Evolutionary conservation across 2,888 invertebrate species (phyloP), one percentile per base, ranked within the genome.

Genomic region (Eilema griseolum): DNA sequence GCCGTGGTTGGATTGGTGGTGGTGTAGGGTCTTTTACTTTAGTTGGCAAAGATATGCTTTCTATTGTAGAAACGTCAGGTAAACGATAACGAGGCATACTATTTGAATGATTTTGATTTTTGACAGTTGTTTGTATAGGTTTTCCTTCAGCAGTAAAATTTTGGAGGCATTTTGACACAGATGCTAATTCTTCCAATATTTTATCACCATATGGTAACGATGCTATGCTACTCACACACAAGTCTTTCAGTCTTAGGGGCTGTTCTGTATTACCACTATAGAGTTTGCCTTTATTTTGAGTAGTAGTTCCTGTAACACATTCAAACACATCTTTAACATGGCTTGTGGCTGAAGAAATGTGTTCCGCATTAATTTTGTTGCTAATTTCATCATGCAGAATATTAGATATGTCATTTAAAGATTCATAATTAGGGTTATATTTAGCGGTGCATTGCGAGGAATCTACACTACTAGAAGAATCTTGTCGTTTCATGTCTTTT

Each of bases 371-470:
- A 77, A 63, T 69, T 79, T 89, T 87, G 71, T 78, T 83, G 76
- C 66, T 82, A 63, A 71, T 71, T 73, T 95, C 95, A 78, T 96
- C 95, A 84, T 95, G 95, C 88, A 95, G 85, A 79, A 96, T 90
- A 81, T 96, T 96, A 83, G 95, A 93, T 66, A 96, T 94, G 86
- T 97, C 97, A 82, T 95, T 95, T 64, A 96, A 91, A 78, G 97
- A 96, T 66, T 96, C 96, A 84, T 91, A 93, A 72, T 92, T 92
- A 56, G 96, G 96, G 82, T 96, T 96, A 86, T 97, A 97, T 87
- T 96, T 97, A 73, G 97, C 97, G 41, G 97, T 97, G 88, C 97
- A 97, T 82, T 97, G 96, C 73, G 97, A 97, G 70, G 97, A 97
- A 86, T 96, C 96, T 81, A 96, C 95, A 84, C 96, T 96, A 85